phyloP scores from a whole-genome alignment of 2,888 invertebrate genomes.

The Pseudolycoriella hygida region DNA sequence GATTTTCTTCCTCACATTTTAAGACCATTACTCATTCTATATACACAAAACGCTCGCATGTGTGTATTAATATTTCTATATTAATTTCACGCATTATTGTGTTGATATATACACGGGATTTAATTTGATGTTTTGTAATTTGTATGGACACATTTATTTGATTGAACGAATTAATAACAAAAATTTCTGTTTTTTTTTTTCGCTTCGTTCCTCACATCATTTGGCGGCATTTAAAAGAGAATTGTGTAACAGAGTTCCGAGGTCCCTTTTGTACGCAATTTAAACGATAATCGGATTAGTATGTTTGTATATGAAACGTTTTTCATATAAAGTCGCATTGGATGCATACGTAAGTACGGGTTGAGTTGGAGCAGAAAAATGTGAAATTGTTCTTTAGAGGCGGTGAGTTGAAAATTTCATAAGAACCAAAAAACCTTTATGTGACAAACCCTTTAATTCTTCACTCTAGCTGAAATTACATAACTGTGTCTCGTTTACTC shows the following conservation, averaged over 20 bases:
- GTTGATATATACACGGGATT: neutral
- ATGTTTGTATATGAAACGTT: neutral
- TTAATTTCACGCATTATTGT: constrained; percentile 1
- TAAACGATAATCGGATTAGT: neutral
- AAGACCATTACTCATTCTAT: neutral
- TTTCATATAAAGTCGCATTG: no score
- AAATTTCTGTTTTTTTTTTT: no score
- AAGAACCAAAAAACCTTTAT: no score
- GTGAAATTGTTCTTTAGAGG: no score
- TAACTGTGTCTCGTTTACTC: no score
- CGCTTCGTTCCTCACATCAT: no score
- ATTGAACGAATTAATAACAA: constrained; percentile 2
- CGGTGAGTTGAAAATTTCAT: no score
- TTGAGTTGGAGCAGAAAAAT: no score
- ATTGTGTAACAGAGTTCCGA: neutral
- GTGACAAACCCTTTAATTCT: no score
- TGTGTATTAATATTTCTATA: constrained; percentile 1
- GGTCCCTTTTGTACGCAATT: neutral
- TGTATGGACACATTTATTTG: constrained; percentile 4
- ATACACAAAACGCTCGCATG: neutral
- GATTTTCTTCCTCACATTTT: neutral
- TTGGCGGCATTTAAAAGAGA: neutral
- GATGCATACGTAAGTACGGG: no score
- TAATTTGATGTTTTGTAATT: neutral
- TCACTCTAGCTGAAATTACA: no score